Conservation (phyloP, 53 echinoderm and acorn worm species). For the Temnopleurus reevesii region DNA sequence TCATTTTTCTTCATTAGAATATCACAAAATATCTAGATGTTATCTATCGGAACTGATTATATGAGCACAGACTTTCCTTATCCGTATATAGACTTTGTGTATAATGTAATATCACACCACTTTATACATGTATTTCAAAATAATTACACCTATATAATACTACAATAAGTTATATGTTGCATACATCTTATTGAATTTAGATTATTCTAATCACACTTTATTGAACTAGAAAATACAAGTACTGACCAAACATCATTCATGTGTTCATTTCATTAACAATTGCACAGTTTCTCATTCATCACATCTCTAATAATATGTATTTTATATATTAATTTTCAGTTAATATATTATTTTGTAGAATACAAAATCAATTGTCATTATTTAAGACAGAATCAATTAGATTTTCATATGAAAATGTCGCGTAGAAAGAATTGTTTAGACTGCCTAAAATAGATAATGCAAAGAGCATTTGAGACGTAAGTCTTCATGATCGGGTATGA, state of each 20-base stretch:
- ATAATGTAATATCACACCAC: not conserved
- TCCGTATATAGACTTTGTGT: not conserved
- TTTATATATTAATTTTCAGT: not conserved
- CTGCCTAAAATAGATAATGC: too few species aligned
- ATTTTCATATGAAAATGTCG: too few species aligned
- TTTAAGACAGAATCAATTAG: too few species aligned
- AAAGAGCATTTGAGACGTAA: too few species aligned
- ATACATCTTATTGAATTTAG: slow-evolving; percentile 8
- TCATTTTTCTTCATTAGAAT: not conserved
- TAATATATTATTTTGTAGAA: not conserved
- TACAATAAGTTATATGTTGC: not conserved
- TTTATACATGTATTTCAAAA: slow-evolving; percentile 9
- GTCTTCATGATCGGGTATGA: too few species aligned
- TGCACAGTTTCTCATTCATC: not conserved
- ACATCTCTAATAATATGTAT: not conserved
- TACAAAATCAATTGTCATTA: too few species aligned
- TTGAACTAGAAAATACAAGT: slow-evolving; percentile 29
- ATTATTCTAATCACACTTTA: slow-evolving; percentile 27
- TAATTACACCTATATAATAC: not conserved
- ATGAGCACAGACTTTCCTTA: not conserved
- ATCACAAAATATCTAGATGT: not conserved
- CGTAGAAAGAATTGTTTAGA: too few species aligned
- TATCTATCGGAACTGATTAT: not conserved
- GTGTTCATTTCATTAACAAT: slow-evolving; percentile 1
- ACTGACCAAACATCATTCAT: slow-evolving; percentile 22